Base-by-base conservation (phyloP, 2,113 vertebrate genomes). In the Megaceryle maxima region DNA sequence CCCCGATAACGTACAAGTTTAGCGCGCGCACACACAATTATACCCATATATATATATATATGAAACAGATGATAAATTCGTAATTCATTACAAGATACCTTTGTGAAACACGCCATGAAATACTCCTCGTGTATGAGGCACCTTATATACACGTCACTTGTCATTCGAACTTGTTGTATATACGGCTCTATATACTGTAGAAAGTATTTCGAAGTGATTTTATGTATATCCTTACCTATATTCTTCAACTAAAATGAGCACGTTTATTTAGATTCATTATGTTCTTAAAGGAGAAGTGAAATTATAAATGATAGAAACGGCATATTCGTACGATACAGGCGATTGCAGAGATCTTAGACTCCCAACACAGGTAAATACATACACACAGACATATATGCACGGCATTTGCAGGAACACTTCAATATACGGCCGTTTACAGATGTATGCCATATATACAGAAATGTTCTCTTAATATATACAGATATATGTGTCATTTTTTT, bases 11-110 rank as follows among this genome's bases (percentile, higher is more conserved):
- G 35, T 37, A 11, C n/a, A 68, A 51, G 24, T 51, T 90, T 11
- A 76, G 39, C 1, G 3, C 26, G 0, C 20, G 2, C 21, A 6
- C 29, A 7, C 44, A 4, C 28, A 41, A 2, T 55, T 69, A n/a
- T 9, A 56, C 16, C 53, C 44, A 2, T 44, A 3, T 56, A 29
- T 14, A 37, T 60, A 22, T 10, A 26, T 11, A 24, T 44, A 6
- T 28, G 46, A 26, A 59, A 78, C 20, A 24, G 29, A 12, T 16
- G 66, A 59, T 46, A 59, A 51, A 93, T 73, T 48, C 6, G 7
- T 51, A 79, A 56, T 55, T 79, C 46, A 24, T 63, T 41, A 21
- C 55, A 13, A 2, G 4, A 84, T 12, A 6, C 35, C 1, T 59
- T 78, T 84, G 51, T 81, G 73, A 83, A 53, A 16, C 44, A 5